A percentile compares a stretch with the other conserved stretches of the same genome.
Evolutionary conservation across 2,888 invertebrate species (phyloP).

Genomic region (Gibbula magus): DNA sequence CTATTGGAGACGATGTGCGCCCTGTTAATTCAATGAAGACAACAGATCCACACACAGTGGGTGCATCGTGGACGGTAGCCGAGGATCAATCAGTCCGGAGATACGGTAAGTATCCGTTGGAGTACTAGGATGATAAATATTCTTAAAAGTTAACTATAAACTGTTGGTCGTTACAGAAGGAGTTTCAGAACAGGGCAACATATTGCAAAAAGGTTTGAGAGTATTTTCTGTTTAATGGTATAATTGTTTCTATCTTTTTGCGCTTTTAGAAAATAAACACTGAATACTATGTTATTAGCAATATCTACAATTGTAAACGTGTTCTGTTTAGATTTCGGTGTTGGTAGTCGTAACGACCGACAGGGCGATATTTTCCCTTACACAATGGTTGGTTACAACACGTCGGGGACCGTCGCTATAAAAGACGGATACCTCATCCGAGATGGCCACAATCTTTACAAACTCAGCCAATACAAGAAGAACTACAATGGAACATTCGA

Average conservation of each 20-base stretch:
- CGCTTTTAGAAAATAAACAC: too few relatives aligned
- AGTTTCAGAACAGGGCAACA: too few relatives aligned
- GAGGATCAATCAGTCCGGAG: constrained; percentile 41
- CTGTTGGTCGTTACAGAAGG: too few relatives aligned
- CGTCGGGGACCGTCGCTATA: constrained; percentile 28
- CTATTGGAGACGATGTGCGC: constrained; percentile 37
- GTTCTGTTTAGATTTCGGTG: constrained; percentile 23
- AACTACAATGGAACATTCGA: neutral
- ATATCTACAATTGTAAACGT: neutral
- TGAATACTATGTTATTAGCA: neutral
- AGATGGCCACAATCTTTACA: constrained; percentile 4
- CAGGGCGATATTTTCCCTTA: constrained; percentile 38
- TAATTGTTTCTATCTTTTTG: too few relatives aligned
- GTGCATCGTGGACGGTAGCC: constrained; percentile 41
- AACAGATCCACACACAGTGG: constrained; percentile 40
- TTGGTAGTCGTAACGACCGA: constrained; percentile 24
- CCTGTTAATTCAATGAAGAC: constrained; percentile 41
- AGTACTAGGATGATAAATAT: too few relatives aligned
- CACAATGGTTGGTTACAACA: constrained; percentile 32
- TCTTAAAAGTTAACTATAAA: too few relatives aligned
- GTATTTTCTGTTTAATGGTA: too few relatives aligned
- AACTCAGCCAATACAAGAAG: constrained; percentile 11
- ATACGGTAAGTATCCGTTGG: constrained; percentile 38
- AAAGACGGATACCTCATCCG: constrained; percentile 28
- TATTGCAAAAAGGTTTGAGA: too few relatives aligned